Conservation (phyloP, 2,797 vertebrate genomes). For the Trachops cirrhosus region DNA sequence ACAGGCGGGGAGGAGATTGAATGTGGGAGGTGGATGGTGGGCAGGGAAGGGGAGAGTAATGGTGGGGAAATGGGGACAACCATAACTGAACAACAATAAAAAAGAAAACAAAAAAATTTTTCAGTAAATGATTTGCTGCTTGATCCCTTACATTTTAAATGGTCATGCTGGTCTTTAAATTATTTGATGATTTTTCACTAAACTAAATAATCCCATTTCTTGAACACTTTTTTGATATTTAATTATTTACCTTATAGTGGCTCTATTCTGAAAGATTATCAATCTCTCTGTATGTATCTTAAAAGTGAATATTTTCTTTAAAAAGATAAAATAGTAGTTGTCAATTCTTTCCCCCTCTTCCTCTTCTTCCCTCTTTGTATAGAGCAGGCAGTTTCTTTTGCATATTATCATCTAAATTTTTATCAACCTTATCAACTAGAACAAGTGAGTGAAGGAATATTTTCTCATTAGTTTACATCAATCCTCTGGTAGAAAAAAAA, state of each 20-base stretch:
- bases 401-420: neutral
- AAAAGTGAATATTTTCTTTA: conserved; percentile 14
- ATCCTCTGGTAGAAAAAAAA: neutral
- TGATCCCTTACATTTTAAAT: conserved; percentile 13
- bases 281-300: neutral
- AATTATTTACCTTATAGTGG: neutral
- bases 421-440: neutral
- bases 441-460: neutral
- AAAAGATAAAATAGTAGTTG: neutral
- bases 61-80: too few relatives aligned
- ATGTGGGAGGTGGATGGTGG: too few relatives aligned
- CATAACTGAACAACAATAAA: too few relatives aligned
- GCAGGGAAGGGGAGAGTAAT: too few relatives aligned
- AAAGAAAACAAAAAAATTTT: neutral
- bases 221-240: neutral
- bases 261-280: neutral
- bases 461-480: conserved; percentile 9
- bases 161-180: neutral
- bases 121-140: conserved; percentile 8
- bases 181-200: neutral
- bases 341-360: neutral
- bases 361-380: neutral
- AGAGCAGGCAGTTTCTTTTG: neutral
- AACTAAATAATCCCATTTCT: neutral
- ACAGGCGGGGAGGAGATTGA: too few relatives aligned